phyloP scores from a whole-genome alignment of 2,888 invertebrate genomes.

The Drosophila mimetica region DNA sequence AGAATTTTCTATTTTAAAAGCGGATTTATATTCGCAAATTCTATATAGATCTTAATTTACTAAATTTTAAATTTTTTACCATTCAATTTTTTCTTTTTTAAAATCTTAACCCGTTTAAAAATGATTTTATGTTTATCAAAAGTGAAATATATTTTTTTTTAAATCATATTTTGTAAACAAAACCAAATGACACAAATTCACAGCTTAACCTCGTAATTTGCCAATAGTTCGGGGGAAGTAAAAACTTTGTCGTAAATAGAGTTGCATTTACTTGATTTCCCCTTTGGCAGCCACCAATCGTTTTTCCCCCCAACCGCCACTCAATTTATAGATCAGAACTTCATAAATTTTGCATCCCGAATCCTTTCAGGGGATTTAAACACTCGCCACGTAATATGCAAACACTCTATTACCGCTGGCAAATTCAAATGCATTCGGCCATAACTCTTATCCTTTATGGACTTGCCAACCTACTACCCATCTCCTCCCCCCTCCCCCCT shows the following conservation, averaged over 20 bases:
- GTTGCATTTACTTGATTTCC: slow-evolving; percentile 17
- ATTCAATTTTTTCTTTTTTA: no score
- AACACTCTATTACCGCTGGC: slow-evolving; percentile 56
- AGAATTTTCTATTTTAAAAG: no score
- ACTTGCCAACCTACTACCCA: slow-evolving; percentile 36
- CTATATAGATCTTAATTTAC: no score
- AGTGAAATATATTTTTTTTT: no score
- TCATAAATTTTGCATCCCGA: slow-evolving; percentile 24
- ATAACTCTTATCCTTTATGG: slow-evolving; percentile 78
- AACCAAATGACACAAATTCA: neutral
- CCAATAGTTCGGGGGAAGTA: neutral
- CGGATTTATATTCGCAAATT: no score
- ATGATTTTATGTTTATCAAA: no score
- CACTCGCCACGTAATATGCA: slow-evolving; percentile 40
- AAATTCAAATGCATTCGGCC: slow-evolving; percentile 77
- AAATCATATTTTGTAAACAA: neutral
- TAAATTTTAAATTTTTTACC: no score
- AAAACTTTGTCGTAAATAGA: neutral
- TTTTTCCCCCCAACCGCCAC: neutral
- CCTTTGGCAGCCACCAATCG: neutral
- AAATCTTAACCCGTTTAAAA: no score
- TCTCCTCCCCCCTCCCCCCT: slow-evolving; percentile 1
- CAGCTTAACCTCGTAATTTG: neutral
- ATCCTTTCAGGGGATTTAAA: slow-evolving; percentile 24
- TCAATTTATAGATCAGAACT: slow-evolving; percentile 15